Evolutionary conservation across 1,140 invertebrate species (phyloP).

Genomic region (Eriosoma lanigerum): DNA sequence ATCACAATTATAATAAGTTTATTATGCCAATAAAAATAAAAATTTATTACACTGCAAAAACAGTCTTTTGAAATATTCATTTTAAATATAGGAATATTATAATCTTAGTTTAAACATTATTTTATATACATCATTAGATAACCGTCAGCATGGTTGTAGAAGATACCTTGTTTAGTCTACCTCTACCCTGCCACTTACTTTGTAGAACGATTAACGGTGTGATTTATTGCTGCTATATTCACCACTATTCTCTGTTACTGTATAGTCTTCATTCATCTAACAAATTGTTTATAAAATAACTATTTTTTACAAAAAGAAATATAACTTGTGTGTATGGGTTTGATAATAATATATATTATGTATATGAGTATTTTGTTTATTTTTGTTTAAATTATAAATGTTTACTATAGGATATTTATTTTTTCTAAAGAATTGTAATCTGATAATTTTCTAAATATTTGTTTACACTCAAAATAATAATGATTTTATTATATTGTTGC

Average conservation of each 20-base stretch:
- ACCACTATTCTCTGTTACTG: conserved; percentile 20
- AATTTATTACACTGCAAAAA: conserved; percentile 3
- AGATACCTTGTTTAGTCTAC: conserved; percentile 35
- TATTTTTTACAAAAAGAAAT: not conserved
- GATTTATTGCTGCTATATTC: conserved; percentile 26
- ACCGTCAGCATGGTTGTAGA: conserved; percentile 14
- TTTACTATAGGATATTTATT: not conserved
- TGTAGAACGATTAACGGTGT: conserved; percentile 25
- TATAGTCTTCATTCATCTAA: conserved; percentile 15
- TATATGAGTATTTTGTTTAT: not conserved
- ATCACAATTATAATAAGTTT: conserved; percentile 10
- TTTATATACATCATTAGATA: not conserved
- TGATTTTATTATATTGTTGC: not conserved
- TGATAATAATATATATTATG: not conserved
- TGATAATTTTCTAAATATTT: not conserved
- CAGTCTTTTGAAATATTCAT: not conserved
- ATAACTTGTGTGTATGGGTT: too few species aligned
- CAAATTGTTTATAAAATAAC: conserved; percentile 16
- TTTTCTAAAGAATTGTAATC: not conserved
- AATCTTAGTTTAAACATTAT: conserved; percentile 15
- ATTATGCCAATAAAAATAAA: conserved; percentile 21
- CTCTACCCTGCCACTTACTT: conserved; percentile 10
- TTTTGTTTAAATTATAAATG: not conserved
- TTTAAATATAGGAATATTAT: not conserved
- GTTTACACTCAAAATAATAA: not conserved